phyloP scores from a whole-genome alignment of 2,113 vertebrate species.

The Nerophis lumbriciformis region DNA sequence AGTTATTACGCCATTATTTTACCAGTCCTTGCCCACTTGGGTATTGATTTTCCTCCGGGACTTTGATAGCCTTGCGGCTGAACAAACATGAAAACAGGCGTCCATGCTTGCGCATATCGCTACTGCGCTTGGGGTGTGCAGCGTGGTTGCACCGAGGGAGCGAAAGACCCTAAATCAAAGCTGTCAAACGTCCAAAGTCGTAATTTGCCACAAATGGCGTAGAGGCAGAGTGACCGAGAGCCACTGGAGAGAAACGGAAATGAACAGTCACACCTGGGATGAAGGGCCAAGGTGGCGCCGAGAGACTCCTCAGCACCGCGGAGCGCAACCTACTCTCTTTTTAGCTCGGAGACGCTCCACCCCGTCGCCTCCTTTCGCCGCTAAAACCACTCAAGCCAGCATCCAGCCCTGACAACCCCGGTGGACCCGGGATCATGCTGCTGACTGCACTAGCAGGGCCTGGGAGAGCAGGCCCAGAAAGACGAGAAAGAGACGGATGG shows the following conservation, averaged over 20 bases:
- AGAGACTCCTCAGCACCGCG: slow-evolving; percentile 45
- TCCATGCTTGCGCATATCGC: too few species aligned
- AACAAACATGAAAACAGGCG: too few species aligned
- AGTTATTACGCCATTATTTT: too few species aligned
- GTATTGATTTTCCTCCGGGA: too few species aligned
- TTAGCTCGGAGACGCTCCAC: background rate
- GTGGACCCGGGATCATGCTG: slow-evolving; percentile 14
- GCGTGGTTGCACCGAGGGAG: background rate
- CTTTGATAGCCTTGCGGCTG: too few species aligned
- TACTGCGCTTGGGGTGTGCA: too few species aligned
- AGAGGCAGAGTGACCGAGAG: background rate
- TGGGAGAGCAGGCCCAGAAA: slow-evolving; percentile 51
- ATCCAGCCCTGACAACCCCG: slow-evolving; percentile 4
- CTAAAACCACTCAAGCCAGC: background rate
- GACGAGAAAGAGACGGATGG: slow-evolving; percentile 49
- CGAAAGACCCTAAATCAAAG: background rate
- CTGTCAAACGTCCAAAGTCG: slow-evolving; percentile 4
- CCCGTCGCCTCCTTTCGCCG: background rate
- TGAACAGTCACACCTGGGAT: slow-evolving; percentile 14
- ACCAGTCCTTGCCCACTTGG: too few species aligned
- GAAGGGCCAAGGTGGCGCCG: slow-evolving; percentile 23
- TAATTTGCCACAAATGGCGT: slow-evolving; percentile 2
- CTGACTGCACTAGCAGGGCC: slow-evolving; percentile 18
- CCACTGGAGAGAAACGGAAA: slow-evolving; percentile 12
- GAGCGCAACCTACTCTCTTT: slow-evolving; percentile 34